Evolutionary conservation across 23 tunicate genomes (phyloP).

Genomic region (Trididemnum miniatum): DNA sequence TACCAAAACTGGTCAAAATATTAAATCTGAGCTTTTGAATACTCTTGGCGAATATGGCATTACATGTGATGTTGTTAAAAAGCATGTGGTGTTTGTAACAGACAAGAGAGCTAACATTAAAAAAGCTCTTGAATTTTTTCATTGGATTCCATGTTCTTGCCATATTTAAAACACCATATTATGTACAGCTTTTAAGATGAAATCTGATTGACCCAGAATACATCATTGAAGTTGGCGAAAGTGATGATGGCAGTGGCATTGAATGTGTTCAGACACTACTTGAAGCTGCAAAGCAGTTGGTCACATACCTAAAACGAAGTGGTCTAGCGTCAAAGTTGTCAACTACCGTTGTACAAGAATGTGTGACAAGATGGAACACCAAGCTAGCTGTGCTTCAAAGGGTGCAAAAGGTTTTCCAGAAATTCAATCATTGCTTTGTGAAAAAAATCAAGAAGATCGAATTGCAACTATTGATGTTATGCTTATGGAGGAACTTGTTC

Average conservation of each 20-base stretch:
- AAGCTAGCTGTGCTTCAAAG: neutral
- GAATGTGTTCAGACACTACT: neutral
- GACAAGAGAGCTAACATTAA: neutral
- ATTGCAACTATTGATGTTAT: neutral
- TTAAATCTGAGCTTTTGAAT: neutral
- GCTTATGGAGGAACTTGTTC: neutral
- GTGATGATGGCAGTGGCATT: neutral
- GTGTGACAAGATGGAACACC: neutral
- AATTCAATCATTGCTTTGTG: neutral
- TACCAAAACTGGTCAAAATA: neutral
- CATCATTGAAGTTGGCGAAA: neutral
- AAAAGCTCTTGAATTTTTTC: neutral
- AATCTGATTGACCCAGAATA: neutral
- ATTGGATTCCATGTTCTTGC: neutral
- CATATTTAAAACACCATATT: neutral
- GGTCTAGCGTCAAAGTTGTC: neutral
- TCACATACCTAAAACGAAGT: neutral
- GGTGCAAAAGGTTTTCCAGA: neutral
- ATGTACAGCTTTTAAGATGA: neutral
- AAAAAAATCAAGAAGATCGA: neutral
- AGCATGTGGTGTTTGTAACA: neutral
- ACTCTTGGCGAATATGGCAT: neutral
- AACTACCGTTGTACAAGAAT: conserved; percentile 3
- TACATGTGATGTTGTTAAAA: neutral
- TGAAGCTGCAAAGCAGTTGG: neutral